These are phyloP conservation scores for Teleopsis dalmanni DNA, from an alignment of 1,140 invertebrate genomes.

Conservation along the genomic window DNA sequence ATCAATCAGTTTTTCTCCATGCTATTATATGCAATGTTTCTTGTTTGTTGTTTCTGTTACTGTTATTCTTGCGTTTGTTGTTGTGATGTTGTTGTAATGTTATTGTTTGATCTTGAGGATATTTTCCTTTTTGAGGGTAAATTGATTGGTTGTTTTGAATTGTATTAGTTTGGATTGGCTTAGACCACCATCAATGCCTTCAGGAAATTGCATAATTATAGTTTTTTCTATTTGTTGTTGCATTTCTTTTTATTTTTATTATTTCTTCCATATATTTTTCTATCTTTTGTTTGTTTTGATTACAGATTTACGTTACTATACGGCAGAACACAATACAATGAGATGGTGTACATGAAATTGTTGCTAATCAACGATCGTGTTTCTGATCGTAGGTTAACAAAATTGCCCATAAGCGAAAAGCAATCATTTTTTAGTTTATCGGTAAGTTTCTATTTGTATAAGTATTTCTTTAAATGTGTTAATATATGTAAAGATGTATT, in stretches of 20 bases:
- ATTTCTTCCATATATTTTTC: not conserved
- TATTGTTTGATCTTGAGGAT: not conserved
- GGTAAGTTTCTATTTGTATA: too few relatives aligned
- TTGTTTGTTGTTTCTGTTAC: not conserved
- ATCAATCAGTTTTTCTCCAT: constrained; percentile 22
- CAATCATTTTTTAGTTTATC: too few relatives aligned
- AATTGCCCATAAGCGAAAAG: too few relatives aligned
- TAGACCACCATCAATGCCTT: constrained; percentile 39
- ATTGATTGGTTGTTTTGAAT: constrained; percentile 1
- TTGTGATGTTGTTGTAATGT: not conserved
- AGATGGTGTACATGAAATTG: too few relatives aligned
- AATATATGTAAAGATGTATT: too few relatives aligned
- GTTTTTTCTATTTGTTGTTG: constrained; percentile 19
- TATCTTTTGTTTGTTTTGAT: too few relatives aligned
- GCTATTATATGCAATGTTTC: not conserved
- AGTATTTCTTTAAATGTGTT: too few relatives aligned
- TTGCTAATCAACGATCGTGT: too few relatives aligned
- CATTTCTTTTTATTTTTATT: not conserved
- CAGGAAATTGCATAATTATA: constrained; percentile 44
- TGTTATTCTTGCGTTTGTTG: not conserved
- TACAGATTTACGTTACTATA: too few relatives aligned
- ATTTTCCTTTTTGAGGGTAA: too few relatives aligned
- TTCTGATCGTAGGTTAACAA: too few relatives aligned
- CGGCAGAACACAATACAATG: too few relatives aligned
- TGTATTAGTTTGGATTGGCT: not conserved